These are phyloP conservation scores for Pomacea maculata DNA, from an alignment of 1,140 invertebrate genomes.

Conservation along the genomic window DNA sequence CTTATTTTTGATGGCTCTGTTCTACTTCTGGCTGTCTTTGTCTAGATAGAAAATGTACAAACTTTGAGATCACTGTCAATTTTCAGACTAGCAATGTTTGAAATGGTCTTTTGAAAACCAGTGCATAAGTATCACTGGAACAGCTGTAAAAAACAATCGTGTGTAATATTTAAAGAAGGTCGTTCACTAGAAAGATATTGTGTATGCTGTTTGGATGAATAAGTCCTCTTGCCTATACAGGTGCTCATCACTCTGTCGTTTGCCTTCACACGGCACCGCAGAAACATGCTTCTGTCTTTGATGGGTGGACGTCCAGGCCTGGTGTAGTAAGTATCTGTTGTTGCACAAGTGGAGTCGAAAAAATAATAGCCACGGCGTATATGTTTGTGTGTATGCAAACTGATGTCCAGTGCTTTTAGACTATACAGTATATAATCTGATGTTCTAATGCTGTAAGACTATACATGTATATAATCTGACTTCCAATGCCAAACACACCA, in stretches of 20 bases:
- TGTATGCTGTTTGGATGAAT: background rate
- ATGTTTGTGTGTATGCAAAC: background rate
- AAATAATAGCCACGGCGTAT: no score
- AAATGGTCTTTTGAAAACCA: background rate
- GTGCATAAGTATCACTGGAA: no score
- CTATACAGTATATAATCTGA: no score
- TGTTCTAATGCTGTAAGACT: no score
- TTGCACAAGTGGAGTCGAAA: no score
- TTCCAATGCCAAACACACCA: background rate
- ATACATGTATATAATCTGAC: background rate
- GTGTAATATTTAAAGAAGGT: constrained; percentile 12
- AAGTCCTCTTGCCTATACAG: background rate
- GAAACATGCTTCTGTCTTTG: constrained; percentile 10
- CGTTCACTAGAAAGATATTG: background rate
- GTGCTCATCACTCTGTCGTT: constrained; percentile 11
- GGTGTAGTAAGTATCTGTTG: constrained; percentile 18
- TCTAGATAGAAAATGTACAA: background rate
- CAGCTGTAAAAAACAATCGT: background rate
- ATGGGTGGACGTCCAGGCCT: constrained; percentile 19
- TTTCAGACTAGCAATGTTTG: background rate
- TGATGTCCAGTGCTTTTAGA: no score
- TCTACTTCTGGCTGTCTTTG: background rate
- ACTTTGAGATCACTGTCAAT: background rate
- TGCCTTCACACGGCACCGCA: constrained; percentile 11
- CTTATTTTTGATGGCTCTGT: background rate